Evolutionary conservation across 2,797 vertebrate genomes (phyloP).

Genomic region (Mormyrus proboscirostris): DNA sequence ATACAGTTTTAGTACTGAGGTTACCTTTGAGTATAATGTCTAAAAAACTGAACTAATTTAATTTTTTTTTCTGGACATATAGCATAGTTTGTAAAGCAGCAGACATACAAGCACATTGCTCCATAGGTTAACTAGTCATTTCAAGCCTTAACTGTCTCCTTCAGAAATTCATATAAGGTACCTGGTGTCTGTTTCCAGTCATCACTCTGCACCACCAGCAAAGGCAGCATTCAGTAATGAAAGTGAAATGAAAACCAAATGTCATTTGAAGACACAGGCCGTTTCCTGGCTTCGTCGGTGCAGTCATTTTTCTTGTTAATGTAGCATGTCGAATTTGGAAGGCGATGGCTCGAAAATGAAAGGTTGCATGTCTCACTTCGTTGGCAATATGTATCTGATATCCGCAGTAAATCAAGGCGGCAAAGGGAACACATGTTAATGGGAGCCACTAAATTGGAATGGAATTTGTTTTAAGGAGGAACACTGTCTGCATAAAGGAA

Average conservation of each 20-base stretch:
- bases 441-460: conserved; percentile 49
- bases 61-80: neutral
- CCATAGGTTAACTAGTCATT: conserved; percentile 29
- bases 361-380: conserved; percentile 74
- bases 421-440: conserved; percentile 45
- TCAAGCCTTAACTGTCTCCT: conserved; percentile 21
- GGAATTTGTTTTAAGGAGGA: conserved; percentile 44
- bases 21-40: neutral
- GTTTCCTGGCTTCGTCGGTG: conserved; percentile 48
- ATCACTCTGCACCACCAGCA: conserved; percentile 21
- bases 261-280: conserved; percentile 42
- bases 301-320: conserved; percentile 73
- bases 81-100: neutral
- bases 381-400: conserved; percentile 63
- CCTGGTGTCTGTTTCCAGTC: conserved; percentile 23
- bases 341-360: conserved; percentile 66
- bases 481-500: conserved; percentile 10
- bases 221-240: conserved; percentile 36
- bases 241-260: conserved; percentile 45
- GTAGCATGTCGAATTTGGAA: conserved; percentile 69
- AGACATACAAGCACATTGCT: conserved; percentile 13
- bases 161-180: conserved; percentile 10
- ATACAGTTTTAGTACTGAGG: neutral
- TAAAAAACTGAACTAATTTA: neutral
- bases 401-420: conserved; percentile 45